Evolutionary conservation across 2,797 vertebrate species (phyloP), one percentile per base, ranked within the genome.

Genomic region (Acanthopagrus latus): DNA sequence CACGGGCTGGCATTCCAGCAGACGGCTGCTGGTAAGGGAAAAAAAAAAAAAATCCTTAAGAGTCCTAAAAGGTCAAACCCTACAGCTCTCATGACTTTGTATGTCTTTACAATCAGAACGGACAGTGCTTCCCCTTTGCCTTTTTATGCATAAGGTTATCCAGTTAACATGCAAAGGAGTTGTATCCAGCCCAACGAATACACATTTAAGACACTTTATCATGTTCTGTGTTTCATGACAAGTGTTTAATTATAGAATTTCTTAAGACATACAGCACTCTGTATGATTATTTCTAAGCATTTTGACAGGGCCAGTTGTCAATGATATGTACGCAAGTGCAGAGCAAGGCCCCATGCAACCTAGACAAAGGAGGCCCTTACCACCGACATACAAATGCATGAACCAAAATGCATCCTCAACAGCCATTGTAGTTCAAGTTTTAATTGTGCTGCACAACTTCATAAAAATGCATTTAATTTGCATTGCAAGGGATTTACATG

Each of bases 1-100:
- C 56, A 54, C 74, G 52, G 79, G 63, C 75, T 89, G 88, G 76
- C 81, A 81, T 84, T 83, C 78, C 80, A 73, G 72, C 64, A 72
- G 69, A 78, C 70, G 33, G 82, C 68, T 78, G 72, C 77, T 55
- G 51, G 71, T 54, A 64, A 69, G 63, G 66, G 11, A 12, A 21
- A 33, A 74, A 77, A 79, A 75, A 85, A 76, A 80, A 81, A 76
- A 86, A 82, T 69, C 51, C 63, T 58, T 56, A 75, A 64, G 74
- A 80, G 23, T 73, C 72, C 78, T 81, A 70, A 91, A 89, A 90
- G 90, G 92, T 93, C 89, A 86, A 81, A 88, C 18, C 41, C 51
- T 48, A 64, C 68, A 73, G 69, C 64, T 72, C 82, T 67, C 41
- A 25, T 78, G 78, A 71, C 65, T 84, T 70, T 85, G 55, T 68